phyloP scores from a whole-genome alignment of 2,113 vertebrate genomes.

The Ammodytes dubius region DNA sequence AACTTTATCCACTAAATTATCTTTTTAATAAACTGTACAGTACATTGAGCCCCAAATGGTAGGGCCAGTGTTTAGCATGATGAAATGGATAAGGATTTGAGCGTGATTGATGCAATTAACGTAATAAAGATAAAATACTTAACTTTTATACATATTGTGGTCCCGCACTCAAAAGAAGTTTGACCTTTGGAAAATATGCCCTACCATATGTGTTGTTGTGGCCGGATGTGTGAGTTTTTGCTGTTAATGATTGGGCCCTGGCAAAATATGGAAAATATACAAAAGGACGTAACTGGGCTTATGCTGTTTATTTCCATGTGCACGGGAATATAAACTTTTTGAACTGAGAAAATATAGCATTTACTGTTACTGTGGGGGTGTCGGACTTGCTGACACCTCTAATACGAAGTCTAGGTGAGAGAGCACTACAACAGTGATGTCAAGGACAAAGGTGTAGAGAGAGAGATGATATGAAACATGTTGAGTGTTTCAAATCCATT shows the following conservation, averaged over 20 bases:
- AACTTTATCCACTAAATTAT: neutral
- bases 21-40: neutral
- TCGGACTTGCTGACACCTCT: neutral
- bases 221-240: neutral
- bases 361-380: neutral
- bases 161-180: neutral
- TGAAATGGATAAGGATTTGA: neutral
- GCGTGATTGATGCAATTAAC: neutral
- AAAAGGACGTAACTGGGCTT: neutral
- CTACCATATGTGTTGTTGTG: neutral
- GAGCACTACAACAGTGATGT: neutral
- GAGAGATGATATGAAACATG: neutral
- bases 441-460: neutral
- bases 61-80: neutral
- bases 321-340: neutral
- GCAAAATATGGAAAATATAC: slow-evolving; percentile 16
- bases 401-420: neutral
- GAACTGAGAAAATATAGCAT: slow-evolving; percentile 11
- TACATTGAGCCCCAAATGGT: neutral
- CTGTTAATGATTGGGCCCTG: neutral
- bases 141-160: neutral
- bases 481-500: neutral
- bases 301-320: neutral
- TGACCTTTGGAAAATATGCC: neutral
- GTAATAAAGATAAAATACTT: neutral